Percentiles rank a stretch among this genome's conserved stretches.
Evolutionary conservation across 2,888 invertebrate genomes (phyloP).

Genomic region (Lydus trimaculatus): DNA sequence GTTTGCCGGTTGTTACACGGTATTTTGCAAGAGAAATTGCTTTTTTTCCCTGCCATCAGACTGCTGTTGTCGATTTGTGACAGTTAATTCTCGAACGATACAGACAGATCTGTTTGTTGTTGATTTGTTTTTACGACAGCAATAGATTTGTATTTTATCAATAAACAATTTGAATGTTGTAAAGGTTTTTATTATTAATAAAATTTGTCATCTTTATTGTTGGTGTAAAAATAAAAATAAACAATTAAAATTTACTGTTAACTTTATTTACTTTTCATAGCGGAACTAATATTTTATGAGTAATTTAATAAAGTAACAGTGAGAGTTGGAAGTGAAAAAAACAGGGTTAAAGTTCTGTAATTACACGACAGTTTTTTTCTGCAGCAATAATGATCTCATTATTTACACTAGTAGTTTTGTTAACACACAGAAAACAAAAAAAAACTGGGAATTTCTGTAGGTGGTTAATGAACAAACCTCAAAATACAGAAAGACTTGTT

Average conservation of each 20-base stretch:
- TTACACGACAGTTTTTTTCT: conserved; percentile 4
- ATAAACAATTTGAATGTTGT: no score
- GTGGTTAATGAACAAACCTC: no score
- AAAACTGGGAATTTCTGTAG: no score
- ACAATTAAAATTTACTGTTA: conserved; percentile 10
- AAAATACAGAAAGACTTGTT: no score
- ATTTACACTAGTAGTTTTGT: neutral
- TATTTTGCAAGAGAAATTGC: neutral
- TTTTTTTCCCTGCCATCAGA: neutral
- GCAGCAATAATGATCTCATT: neutral
- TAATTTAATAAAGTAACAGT: conserved; percentile 28
- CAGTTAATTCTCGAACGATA: neutral
- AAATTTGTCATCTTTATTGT: neutral
- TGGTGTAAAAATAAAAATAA: neutral
- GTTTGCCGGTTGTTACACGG: neutral
- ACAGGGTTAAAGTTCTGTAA: conserved; percentile 22
- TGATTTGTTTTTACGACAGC: neutral
- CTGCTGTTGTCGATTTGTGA: neutral
- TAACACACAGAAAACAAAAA: no score
- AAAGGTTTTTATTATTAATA: no score
- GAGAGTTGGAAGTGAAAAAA: conserved; percentile 13
- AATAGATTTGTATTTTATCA: neutral
- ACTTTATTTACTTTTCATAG: conserved; percentile 16
- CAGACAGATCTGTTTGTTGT: neutral
- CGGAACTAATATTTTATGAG: conserved; percentile 26